Evolutionary conservation across 2,113 vertebrate species (phyloP).

Genomic region (Colaptes auratus): DNA sequence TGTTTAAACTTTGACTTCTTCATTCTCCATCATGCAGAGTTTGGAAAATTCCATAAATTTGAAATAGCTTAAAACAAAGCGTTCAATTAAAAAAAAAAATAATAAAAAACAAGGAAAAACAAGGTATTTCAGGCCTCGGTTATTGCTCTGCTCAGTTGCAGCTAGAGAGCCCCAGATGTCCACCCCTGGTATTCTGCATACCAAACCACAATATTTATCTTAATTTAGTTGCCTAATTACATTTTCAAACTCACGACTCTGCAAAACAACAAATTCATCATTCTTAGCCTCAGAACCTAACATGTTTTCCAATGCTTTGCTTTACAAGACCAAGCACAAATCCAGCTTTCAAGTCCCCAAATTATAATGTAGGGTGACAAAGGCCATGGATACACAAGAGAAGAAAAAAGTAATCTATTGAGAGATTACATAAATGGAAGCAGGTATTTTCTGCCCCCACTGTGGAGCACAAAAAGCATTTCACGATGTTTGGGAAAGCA

Average conservation of each 20-base stretch:
- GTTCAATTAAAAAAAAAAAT: background rate
- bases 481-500: background rate
- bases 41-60: background rate
- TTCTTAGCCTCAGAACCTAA: background rate
- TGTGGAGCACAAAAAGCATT: background rate
- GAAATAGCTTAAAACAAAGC: background rate
- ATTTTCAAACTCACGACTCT: background rate
- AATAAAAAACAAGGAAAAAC: background rate
- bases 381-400: fast-evolving
- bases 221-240: background rate
- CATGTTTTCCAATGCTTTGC: background rate
- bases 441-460: background rate
- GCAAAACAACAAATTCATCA: background rate
- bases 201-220: background rate
- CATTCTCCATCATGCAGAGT: background rate
- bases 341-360: background rate
- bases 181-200: background rate
- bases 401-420: background rate
- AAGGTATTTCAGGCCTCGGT: background rate
- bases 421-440: background rate
- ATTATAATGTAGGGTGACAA: fast-evolving
- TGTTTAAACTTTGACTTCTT: background rate
- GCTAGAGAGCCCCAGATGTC: background rate
- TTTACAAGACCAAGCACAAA: background rate
- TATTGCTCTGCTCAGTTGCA: background rate